Conservation (phyloP, 1,140 invertebrate genomes). For the Meloidogyne floridensis region DNA sequence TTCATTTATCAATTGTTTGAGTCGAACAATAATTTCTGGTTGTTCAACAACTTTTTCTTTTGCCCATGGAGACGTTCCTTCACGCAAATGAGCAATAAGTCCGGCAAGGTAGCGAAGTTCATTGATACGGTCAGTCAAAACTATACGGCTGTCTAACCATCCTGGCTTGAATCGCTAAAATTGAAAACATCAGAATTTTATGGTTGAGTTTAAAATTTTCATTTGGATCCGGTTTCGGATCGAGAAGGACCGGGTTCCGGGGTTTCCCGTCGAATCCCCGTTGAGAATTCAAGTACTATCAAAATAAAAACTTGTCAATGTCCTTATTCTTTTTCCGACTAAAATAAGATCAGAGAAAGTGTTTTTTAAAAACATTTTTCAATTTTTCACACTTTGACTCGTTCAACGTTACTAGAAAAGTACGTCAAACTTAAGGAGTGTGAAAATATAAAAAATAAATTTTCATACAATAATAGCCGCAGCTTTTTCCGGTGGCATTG, state of each 20-base stretch:
- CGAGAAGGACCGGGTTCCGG: no score
- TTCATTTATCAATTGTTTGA: slow-evolving; percentile 21
- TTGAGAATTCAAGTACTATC: not conserved
- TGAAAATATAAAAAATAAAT: not conserved
- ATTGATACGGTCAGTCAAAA: slow-evolving; percentile 34
- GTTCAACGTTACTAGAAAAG: not conserved
- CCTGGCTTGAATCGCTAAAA: slow-evolving; percentile 39
- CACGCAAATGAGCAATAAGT: slow-evolving; percentile 22
- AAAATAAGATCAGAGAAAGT: not conserved
- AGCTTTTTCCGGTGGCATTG: slow-evolving; percentile 1
- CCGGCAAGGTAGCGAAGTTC: slow-evolving; percentile 31
- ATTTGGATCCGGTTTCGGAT: no score
- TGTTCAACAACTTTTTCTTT: slow-evolving; percentile 17
- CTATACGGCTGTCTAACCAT: slow-evolving; percentile 34
- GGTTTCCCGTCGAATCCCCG: no score
- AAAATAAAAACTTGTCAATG: not conserved
- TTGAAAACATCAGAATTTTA: not conserved
- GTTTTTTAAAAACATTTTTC: slow-evolving; percentile 25
- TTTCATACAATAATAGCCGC: not conserved
- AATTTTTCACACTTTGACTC: not conserved
- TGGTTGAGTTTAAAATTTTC: no score
- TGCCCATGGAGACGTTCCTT: slow-evolving; percentile 21
- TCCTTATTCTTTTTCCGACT: not conserved
- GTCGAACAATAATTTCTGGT: slow-evolving; percentile 2
- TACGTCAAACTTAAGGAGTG: slow-evolving; percentile 4